phyloP scores from a whole-genome alignment of 2,797 vertebrate species.

The Choloepus didactylus region DNA sequence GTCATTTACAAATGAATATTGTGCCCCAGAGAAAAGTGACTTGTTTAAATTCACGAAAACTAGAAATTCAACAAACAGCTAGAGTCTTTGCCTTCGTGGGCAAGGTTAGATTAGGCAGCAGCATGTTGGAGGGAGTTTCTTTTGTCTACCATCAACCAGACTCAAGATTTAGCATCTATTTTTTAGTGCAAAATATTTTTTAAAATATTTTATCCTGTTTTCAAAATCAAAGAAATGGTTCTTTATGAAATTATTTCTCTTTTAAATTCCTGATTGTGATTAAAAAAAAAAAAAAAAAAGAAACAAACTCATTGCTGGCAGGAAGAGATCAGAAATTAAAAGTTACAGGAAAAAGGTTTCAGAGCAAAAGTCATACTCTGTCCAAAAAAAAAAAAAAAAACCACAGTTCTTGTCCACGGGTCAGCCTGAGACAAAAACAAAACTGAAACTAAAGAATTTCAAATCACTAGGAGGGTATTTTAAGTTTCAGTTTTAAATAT shows the following conservation, averaged over 20 bases:
- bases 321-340: slow-evolving; percentile 57
- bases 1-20: not conserved
- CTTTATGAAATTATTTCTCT: not conserved
- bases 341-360: slow-evolving; percentile 57
- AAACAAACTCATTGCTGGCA: not conserved
- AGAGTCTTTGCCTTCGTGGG: not conserved
- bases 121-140: not conserved
- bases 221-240: slow-evolving; percentile 21
- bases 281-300: too few species aligned
- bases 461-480: not conserved
- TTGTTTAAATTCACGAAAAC: not conserved
- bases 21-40: not conserved
- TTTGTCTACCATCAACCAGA: not conserved
- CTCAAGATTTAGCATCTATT: slow-evolving; percentile 27
- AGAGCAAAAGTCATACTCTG: slow-evolving; percentile 52
- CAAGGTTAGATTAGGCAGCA: not conserved
- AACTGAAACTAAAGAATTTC: slow-evolving; percentile 43
- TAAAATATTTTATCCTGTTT: slow-evolving; percentile 25
- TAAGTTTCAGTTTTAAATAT: slow-evolving; percentile 41
- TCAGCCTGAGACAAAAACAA: not conserved
- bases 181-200: not conserved
- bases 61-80: not conserved
- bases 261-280: not conserved
- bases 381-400: slow-evolving; percentile 12
- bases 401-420: not conserved